Conservation (phyloP, 2,113 vertebrate species). For the Polypterus senegalus region DNA sequence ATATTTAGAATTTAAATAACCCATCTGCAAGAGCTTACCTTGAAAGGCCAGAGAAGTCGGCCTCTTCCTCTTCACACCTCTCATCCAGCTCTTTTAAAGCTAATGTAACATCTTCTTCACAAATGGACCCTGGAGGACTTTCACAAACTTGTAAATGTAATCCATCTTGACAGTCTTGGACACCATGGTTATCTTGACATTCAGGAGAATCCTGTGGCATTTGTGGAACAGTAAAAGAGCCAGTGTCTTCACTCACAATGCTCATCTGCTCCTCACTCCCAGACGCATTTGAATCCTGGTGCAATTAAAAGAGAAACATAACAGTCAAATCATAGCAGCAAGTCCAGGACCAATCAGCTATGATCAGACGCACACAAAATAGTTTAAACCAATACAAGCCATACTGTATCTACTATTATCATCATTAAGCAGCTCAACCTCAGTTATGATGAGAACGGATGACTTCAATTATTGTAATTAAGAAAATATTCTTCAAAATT, state of each 20-base stretch:
- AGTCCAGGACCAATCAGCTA: no score
- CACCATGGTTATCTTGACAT: conserved; percentile 58
- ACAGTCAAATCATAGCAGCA: no score
- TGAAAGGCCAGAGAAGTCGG: conserved; percentile 79
- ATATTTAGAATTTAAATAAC: no score
- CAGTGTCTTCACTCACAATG: conserved; percentile 76
- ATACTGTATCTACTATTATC: no score
- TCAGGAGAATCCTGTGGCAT: conserved; percentile 63
- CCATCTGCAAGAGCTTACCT: conserved; percentile 48
- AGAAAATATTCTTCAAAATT: no score
- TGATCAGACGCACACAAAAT: no score
- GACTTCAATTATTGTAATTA: no score
- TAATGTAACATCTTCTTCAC: conserved; percentile 88
- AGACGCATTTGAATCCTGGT: conserved; percentile 57
- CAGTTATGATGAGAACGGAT: no score
- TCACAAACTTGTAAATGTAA: conserved; percentile 55
- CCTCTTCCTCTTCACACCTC: conserved; percentile 86
- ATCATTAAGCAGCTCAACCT: no score
- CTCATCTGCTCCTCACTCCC: conserved; percentile 79
- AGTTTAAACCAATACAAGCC: no score
- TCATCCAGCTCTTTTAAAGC: conserved; percentile 91
- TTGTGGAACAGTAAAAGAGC: conserved; percentile 64
- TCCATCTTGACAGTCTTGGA: conserved; percentile 47
- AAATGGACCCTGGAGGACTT: conserved; percentile 72
- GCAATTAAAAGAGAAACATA: no score